Conservation (phyloP, 2,888 invertebrate genomes). For the Habroteleia sp. region DNA sequence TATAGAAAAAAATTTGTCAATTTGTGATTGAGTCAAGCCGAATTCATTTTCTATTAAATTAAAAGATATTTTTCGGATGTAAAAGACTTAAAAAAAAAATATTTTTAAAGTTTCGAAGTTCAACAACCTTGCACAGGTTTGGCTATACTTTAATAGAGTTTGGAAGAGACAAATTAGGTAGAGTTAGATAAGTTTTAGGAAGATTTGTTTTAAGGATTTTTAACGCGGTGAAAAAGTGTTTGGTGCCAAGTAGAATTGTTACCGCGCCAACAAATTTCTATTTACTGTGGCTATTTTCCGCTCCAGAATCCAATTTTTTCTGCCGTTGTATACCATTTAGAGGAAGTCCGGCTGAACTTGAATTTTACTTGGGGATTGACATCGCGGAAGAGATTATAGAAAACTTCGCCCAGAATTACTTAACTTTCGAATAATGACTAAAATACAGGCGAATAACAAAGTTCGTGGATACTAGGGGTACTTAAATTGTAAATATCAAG, state of each 20-base stretch:
- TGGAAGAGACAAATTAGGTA: constrained; percentile 50
- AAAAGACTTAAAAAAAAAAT: too few species aligned
- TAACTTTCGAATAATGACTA: constrained; percentile 38
- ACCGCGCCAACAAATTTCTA: constrained; percentile 39
- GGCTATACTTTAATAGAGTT: constrained; percentile 54
- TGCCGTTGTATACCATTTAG: neutral
- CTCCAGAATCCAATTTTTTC: neutral
- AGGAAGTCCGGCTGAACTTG: constrained; percentile 24
- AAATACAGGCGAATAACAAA: constrained; percentile 50
- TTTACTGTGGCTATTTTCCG: constrained; percentile 12
- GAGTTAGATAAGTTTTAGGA: constrained; percentile 53
- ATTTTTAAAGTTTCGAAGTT: constrained; percentile 36
- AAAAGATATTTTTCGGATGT: too few species aligned
- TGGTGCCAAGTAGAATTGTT: constrained; percentile 34
- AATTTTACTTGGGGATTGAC: constrained; percentile 30
- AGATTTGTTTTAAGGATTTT: constrained; percentile 51
- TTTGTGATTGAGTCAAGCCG: too few species aligned
- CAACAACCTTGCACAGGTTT: constrained; percentile 16
- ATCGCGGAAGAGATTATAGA: constrained; percentile 32
- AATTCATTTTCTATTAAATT: constrained; percentile 13
- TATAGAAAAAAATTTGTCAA: constrained; percentile 3
- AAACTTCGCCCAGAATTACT: constrained; percentile 24
- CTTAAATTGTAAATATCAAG: constrained; percentile 56
- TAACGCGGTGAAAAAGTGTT: constrained; percentile 27
- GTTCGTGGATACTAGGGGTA: constrained; percentile 36